phyloP scores from a whole-genome alignment of 2,113 vertebrate species.

The Microcebus jonahi region DNA sequence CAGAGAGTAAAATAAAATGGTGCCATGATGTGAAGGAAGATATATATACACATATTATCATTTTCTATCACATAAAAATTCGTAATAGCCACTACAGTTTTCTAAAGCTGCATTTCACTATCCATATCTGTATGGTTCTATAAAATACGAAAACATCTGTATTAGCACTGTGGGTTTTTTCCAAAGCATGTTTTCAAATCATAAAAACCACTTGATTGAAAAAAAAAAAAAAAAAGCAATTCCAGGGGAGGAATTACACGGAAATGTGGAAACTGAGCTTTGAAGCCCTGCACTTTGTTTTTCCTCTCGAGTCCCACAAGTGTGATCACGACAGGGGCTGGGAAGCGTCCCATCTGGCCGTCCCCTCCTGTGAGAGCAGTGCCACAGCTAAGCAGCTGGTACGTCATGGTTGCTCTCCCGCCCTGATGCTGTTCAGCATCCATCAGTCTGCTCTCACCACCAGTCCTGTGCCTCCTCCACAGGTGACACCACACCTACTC shows the following conservation, averaged over 20 bases:
- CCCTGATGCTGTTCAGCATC: neutral
- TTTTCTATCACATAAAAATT: conserved; percentile 44
- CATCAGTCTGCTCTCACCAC: neutral
- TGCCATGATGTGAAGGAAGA: neutral
- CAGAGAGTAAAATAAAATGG: neutral
- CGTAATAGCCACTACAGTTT: neutral
- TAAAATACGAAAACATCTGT: neutral
- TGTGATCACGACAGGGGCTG: neutral
- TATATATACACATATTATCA: neutral
- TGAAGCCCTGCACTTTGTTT: neutral
- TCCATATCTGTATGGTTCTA: neutral
- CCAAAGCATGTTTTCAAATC: neutral
- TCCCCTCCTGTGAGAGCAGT: neutral
- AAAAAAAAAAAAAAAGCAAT: neutral
- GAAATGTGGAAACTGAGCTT: neutral
- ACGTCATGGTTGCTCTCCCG: neutral
- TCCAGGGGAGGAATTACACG: neutral
- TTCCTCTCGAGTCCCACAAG: neutral
- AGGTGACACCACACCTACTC: neutral
- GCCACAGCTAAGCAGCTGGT: neutral
- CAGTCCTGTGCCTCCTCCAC: neutral
- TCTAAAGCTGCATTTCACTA: neutral
- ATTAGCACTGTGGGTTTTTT: conserved; percentile 6
- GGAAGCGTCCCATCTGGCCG: neutral
- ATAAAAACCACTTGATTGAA: neutral